These are phyloP conservation scores for Balaeniceps rex DNA, from an alignment of 2,113 vertebrate genomes.

Conservation along the genomic window DNA sequence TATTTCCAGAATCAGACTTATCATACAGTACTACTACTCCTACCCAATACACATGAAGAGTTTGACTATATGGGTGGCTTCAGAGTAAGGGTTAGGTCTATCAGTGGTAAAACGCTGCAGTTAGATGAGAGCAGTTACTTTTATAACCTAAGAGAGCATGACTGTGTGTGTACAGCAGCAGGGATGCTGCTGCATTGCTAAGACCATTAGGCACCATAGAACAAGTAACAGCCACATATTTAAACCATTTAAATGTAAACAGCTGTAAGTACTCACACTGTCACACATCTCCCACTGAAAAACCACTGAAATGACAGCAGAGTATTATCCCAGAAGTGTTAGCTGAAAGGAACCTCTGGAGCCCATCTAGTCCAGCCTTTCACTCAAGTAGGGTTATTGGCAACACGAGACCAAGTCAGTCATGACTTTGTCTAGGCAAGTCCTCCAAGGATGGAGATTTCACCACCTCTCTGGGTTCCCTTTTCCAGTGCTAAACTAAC, in stretches of 20 bases:
- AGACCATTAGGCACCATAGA: neutral
- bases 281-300: neutral
- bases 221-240: neutral
- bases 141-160: neutral
- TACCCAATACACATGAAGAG: neutral
- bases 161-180: neutral
- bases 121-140: neutral
- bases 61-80: neutral
- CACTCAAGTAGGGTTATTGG: neutral
- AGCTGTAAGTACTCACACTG: neutral
- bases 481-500: neutral
- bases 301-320: neutral
- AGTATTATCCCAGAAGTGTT: neutral
- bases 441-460: neutral
- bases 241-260: neutral
- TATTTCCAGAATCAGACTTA: neutral
- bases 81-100: neutral
- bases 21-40: neutral
- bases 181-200: neutral
- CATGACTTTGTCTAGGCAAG: neutral
- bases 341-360: neutral
- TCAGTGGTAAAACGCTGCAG: neutral
- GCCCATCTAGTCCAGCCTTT: neutral
- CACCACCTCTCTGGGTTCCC: neutral
- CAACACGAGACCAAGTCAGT: neutral